Base-by-base conservation (phyloP, 2,113 vertebrate species). In the Calyptomena viridis region DNA sequence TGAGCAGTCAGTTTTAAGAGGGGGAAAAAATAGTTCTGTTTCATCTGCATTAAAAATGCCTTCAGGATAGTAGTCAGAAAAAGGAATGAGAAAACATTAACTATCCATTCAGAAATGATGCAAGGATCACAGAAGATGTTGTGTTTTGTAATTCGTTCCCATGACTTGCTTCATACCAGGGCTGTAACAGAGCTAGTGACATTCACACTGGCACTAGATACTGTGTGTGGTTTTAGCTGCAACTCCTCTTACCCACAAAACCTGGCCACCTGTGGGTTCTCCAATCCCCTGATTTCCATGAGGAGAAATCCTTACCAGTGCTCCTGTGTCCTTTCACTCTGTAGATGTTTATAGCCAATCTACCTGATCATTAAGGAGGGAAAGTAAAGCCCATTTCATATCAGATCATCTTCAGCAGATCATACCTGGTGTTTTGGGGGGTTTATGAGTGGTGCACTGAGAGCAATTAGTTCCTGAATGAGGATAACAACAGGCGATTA, bases 391-490 rank as follows among this genome's bases (percentile, higher is more conserved):
- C 47, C 53, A 12, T 75, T 94, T 84, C 67, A 52, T 16, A 85
- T 60, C 53, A 85, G 49, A 78, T 39, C 44, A 23, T 80, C 72
- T 97, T 90, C 82, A 93, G 47, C n/a, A 85, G 88, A 91, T 94
- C 89, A 21, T 94, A 90, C 77, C 88, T 95, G 83, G 87, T 71
- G 52, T 79, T 94, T 91, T 93, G 74, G 71, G 78, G 84, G 62
- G 82, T 96, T 97, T 97, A 76, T 85, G 87, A 97, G 75, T 44
- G 83, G 93, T 44, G 21, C 66, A 89, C 35, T 40, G 96, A 97
- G 94, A 96, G 63, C 88, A 95, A 97, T 97, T 97, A 97, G 67
- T 46, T 95, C 92, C 94, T 97, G 95, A 96, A 96, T 66, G 96
- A 97, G 93, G 89, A 96, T 95, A 97, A 95, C 96, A 97, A 97